Evolutionary conservation across 2,888 invertebrate genomes (phyloP), one percentile per base, ranked within the genome.

Genomic region (Eustalomyia histrio): DNA sequence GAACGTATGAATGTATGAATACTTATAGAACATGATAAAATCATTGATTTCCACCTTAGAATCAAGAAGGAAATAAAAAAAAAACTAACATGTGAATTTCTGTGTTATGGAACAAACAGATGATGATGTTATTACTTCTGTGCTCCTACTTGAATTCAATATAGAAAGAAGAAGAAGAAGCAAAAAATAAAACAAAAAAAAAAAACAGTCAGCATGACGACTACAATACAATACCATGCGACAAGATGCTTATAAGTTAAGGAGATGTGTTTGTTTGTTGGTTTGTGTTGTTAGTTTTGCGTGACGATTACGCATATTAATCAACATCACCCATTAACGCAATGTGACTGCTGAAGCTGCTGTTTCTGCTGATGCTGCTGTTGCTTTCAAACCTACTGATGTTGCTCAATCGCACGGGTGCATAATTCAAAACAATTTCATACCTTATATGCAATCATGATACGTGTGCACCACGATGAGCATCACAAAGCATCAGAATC

Each of bases 391-490:
- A 72, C 50, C 67, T 29, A 73, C 72, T 73, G 78, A 78, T 72
- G 72, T 73, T 76, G 76, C 53, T 81, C 78, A 81, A 78, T 83
- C 74, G 81, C 76, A 76, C 76, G 78, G 78, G 83, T 83, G 83
- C 82, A 80, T 83, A 79, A 83, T 83, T 83, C 83, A 83, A 83
- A 84, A 83, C 80, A 83, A 79, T 84, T 83, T 83, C 82, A 84
- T 83, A 79, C 81, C 83, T 82, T 83, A 79, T 75, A 78, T 79
- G 79, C 83, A 65, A 71, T 75, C 81, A 81, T 81, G 81, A 81
- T 81, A 81, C 81, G 78, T 81, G 74, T 80, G 53, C 50, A 58
- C 35, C 50, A 58, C 35, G 63, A 65, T 72, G 53, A 50, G 64
- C 55, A 67, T 55, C 21, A 60, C 55, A 55, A 18, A 63, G 35